Conservation (phyloP, 2,797 vertebrate species). For the Orestias chungarensis region DNA sequence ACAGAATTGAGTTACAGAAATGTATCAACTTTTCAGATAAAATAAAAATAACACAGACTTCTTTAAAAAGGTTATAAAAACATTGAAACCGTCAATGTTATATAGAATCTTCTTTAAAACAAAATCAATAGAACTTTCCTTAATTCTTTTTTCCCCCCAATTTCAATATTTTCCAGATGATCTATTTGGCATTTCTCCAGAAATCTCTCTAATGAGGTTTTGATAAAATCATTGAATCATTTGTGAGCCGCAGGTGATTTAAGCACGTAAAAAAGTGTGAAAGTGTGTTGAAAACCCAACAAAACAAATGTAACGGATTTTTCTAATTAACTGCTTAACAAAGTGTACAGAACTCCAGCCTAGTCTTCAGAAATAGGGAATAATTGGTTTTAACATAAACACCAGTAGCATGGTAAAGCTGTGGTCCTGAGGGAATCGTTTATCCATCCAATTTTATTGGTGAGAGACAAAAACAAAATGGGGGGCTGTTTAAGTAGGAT, state of each 20-base stretch:
- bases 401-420: background rate
- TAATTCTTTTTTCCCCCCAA: background rate
- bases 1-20: background rate
- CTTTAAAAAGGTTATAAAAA: background rate
- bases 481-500: background rate
- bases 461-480: background rate
- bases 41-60: no score
- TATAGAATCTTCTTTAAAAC: no score
- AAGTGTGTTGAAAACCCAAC: slow-evolving; percentile 2
- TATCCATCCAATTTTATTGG: background rate
- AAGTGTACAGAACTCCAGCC: background rate
- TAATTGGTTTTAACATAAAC: background rate
- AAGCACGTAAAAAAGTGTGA: background rate
- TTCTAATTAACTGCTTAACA: background rate
- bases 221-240: background rate
- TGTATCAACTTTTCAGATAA: background rate
- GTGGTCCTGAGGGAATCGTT: background rate
- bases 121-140: no score
- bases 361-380: background rate
- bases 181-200: background rate
- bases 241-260: background rate
- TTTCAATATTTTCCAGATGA: background rate
- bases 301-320: background rate
- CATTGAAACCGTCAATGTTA: background rate
- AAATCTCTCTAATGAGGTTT: background rate